phyloP scores from a whole-genome alignment of 2,888 invertebrate genomes.

The Ectemnius lituratus region DNA sequence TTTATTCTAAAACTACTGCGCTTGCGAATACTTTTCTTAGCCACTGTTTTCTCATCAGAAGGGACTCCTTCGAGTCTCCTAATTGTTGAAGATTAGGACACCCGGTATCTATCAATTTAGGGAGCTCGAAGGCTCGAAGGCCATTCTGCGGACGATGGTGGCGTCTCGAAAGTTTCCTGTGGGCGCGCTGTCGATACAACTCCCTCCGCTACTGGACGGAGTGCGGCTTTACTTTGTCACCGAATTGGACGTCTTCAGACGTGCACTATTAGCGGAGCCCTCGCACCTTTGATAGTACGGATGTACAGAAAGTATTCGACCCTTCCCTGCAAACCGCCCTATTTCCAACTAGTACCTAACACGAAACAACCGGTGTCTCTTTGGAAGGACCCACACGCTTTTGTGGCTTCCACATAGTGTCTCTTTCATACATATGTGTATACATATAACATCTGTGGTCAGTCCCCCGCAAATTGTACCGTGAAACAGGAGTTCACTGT shows the following conservation, averaged over 20 bases:
- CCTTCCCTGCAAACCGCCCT: slow-evolving; percentile 14
- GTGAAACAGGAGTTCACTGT: no score
- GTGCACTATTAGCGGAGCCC: slow-evolving; percentile 31
- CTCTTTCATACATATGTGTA: no score
- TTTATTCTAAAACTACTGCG: no score
- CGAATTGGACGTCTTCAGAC: slow-evolving; percentile 15
- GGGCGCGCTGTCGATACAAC: slow-evolving; percentile 39
- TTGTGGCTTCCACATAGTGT: no score
- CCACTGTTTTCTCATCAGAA: no score
- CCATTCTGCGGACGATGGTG: slow-evolving; percentile 22
- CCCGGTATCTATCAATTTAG: slow-evolving; percentile 42
- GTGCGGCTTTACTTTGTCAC: slow-evolving; percentile 28
- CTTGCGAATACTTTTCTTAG: no score
- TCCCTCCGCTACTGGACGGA: slow-evolving; percentile 22
- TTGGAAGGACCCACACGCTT: not conserved
- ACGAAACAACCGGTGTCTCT: not conserved
- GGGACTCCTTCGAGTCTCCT: no score
- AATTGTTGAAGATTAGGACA: slow-evolving; percentile 7
- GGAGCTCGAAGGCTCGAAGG: slow-evolving; percentile 25
- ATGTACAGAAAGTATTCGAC: slow-evolving; percentile 13
- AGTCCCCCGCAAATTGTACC: no score
- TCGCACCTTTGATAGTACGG: slow-evolving; percentile 21
- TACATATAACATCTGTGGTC: no score
- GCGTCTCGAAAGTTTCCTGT: slow-evolving; percentile 52
- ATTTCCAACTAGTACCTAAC: not conserved